Conservation (phyloP, 2,113 vertebrate species). For the Casuarius casuarius region DNA sequence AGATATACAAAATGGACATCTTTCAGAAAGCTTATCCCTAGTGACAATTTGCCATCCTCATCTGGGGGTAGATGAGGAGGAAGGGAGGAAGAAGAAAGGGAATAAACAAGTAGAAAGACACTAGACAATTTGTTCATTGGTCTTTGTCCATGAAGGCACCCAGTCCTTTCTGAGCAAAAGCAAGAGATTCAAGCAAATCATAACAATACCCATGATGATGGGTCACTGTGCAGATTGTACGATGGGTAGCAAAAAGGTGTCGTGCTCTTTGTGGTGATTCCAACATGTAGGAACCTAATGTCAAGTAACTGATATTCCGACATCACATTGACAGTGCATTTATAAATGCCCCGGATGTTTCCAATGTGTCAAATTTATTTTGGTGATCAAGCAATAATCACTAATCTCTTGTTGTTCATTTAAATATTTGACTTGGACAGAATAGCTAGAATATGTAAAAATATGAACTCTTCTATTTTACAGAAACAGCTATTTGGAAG, state of each 20-base stretch:
- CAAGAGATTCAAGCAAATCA: not conserved
- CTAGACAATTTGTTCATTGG: not conserved
- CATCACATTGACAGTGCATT: not conserved
- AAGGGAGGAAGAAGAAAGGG: not conserved
- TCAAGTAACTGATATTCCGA: slow-evolving; percentile 4
- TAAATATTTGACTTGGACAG: slow-evolving; percentile 26
- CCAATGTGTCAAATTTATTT: not conserved
- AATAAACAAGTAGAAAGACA: not conserved
- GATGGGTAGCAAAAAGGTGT: not conserved
- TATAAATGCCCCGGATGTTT: not conserved
- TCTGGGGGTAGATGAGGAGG: not conserved
- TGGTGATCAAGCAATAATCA: not conserved
- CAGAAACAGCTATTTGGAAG: not conserved
- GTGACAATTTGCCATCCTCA: not conserved
- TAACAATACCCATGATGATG: not conserved
- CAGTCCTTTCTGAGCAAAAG: not conserved
- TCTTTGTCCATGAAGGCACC: not conserved
- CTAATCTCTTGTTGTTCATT: not conserved
- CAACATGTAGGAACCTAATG: not conserved
- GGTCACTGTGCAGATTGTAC: not conserved
- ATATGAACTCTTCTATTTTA: not conserved
- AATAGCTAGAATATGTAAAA: not conserved
- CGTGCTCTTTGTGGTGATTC: not conserved
- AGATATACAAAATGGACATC: not conserved
- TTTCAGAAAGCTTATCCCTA: not conserved